phyloP scores from a whole-genome alignment of 2,797 vertebrate species.

The Chelon auratus region DNA sequence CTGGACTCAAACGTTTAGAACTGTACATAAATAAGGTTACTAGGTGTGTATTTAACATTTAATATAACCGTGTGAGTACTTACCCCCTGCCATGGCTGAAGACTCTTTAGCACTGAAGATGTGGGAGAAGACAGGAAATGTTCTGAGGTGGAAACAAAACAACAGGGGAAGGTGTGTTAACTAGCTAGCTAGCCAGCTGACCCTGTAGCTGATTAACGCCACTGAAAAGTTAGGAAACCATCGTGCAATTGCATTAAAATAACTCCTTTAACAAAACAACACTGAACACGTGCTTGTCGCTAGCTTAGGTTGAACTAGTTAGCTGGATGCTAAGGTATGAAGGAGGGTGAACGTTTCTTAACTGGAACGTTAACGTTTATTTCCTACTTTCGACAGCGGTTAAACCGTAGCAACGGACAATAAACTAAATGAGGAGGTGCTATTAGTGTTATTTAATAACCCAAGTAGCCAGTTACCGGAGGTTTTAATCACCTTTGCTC shows the following conservation, averaged over 20 bases:
- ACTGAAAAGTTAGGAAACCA: neutral
- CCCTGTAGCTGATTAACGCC: neutral
- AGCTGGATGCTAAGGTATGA: neutral
- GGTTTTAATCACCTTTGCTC: neutral
- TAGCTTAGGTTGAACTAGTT: neutral
- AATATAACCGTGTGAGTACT: constrained; percentile 8
- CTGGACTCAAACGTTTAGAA: too few relatives aligned
- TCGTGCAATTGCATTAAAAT: neutral
- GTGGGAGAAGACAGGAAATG: neutral
- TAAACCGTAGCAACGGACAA: too few relatives aligned
- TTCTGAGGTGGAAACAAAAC: constrained; percentile 14
- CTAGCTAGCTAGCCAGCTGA: too few relatives aligned
- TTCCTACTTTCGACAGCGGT: neutral
- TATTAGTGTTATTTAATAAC: too few relatives aligned
- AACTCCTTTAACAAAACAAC: neutral
- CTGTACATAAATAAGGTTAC: too few relatives aligned
- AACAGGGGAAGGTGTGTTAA: neutral
- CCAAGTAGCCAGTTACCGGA: neutral
- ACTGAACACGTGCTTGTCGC: neutral
- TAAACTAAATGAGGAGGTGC: too few relatives aligned
- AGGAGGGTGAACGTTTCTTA: too few relatives aligned
- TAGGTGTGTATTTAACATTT: too few relatives aligned
- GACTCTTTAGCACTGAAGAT: constrained; percentile 3
- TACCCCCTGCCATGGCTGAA: constrained; percentile 67
- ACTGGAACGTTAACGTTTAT: neutral